These are phyloP conservation scores for Crypturellus tataupa DNA, from an alignment of 2,797 vertebrate species.

Conservation along the genomic window DNA sequence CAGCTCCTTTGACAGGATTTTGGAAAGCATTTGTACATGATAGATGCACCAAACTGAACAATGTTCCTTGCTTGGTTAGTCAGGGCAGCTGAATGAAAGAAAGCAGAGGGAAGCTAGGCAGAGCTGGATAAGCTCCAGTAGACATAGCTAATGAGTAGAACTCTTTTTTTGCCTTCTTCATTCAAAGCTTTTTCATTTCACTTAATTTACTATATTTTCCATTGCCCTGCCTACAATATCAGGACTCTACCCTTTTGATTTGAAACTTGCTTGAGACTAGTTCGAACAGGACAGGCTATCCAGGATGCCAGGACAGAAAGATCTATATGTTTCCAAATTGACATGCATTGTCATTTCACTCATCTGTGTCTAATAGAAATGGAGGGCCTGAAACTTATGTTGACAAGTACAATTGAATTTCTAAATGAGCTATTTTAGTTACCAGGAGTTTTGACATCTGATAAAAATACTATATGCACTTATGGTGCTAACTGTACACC, in stretches of 20 bases:
- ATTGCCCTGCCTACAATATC: not conserved
- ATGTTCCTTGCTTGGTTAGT: constrained; percentile 1
- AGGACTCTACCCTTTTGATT: not conserved
- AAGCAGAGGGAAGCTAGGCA: not conserved
- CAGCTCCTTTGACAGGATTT: not conserved
- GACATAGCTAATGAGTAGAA: not conserved
- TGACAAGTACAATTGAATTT: not conserved
- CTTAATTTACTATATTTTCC: not conserved
- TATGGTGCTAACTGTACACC: not conserved
- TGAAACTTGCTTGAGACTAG: not conserved
- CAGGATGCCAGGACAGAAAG: not conserved
- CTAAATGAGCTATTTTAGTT: not conserved
- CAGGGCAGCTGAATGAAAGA: not conserved
- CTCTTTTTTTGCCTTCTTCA: not conserved
- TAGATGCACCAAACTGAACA: not conserved
- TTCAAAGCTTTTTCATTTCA: not conserved
- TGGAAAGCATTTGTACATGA: not conserved
- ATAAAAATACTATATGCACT: not conserved
- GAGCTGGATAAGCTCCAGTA: not conserved
- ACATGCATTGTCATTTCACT: not conserved
- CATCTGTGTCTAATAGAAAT: not conserved
- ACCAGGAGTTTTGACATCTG: not conserved
- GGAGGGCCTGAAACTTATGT: not conserved
- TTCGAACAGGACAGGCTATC: not conserved
- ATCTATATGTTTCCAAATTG: not conserved